Percentiles rank a stretch among this genome's conserved stretches.
phyloP scores from a whole-genome alignment of 2,113 vertebrate genomes.

The Hemibagrus wyckioides region DNA sequence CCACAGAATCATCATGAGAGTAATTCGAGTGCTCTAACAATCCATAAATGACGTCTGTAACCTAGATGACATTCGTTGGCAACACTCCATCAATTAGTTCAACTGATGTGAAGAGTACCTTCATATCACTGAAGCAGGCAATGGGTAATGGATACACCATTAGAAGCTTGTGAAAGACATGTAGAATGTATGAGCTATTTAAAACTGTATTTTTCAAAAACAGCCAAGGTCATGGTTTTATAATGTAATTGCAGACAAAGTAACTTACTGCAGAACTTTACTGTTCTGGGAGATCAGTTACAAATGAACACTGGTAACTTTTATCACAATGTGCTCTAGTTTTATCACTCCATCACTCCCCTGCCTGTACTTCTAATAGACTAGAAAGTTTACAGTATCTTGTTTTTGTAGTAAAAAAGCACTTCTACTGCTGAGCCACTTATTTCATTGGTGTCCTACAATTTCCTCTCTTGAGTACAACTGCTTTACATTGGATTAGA shows the following conservation, averaged over 20 bases:
- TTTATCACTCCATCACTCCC: background rate
- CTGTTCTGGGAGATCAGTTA: background rate
- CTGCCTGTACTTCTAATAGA: background rate
- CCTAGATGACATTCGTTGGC: background rate
- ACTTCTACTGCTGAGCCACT: background rate
- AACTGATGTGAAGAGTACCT: background rate
- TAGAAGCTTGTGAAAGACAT: background rate
- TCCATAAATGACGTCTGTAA: background rate
- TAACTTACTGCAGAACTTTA: background rate
- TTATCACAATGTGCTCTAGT: background rate
- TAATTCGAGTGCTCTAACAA: background rate
- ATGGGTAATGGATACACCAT: background rate
- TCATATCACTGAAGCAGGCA: background rate
- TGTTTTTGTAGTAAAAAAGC: background rate
- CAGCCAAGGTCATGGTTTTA: background rate
- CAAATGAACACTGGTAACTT: background rate
- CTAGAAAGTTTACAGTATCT: no score
- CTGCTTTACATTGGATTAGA: background rate
- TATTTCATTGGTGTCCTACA: background rate
- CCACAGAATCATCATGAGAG: background rate
- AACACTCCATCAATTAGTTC: background rate
- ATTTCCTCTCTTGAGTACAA: background rate
- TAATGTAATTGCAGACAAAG: background rate
- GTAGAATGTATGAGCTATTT: background rate
- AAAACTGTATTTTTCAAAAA: background rate